Evolutionary conservation across 2,113 vertebrate species (phyloP).

Genomic region (Corythoichthys intestinalis): DNA sequence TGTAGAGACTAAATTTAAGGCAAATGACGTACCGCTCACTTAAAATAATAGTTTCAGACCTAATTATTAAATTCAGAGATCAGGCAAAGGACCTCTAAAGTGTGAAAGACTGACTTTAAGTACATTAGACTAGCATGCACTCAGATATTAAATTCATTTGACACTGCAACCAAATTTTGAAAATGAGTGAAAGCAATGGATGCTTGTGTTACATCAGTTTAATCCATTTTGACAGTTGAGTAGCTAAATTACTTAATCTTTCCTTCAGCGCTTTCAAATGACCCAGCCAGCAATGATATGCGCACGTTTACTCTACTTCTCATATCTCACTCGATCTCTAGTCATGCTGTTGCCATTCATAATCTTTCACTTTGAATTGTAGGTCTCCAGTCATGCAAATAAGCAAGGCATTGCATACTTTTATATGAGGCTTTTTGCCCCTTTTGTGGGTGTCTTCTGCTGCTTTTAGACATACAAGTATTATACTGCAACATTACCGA

Average conservation of each 20-base stretch:
- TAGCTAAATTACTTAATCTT: constrained; percentile 28
- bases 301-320: constrained; percentile 29
- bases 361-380: constrained; percentile 33
- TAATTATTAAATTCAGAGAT: neutral
- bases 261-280: constrained; percentile 23
- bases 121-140: neutral
- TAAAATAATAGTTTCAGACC: constrained; percentile 2
- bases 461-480: too few species aligned
- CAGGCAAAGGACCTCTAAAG: neutral
- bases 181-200: constrained; percentile 25
- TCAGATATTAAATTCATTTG: neutral
- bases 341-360: constrained; percentile 34
- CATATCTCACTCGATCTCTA: constrained; percentile 18
- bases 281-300: constrained; percentile 36
- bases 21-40: constrained; percentile 2
- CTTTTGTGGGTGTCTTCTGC: neutral
- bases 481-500: too few species aligned
- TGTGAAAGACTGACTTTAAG: neutral
- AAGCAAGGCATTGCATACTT: constrained; percentile 11
- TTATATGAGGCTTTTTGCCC: neutral
- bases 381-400: constrained; percentile 27
- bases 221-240: constrained; percentile 33
- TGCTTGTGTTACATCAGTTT: constrained; percentile 7
- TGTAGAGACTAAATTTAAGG: constrained; percentile 1
- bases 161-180: constrained; percentile 15